Conservation (phyloP, 2,888 invertebrate genomes). For the Micoletzkya japonica region DNA sequence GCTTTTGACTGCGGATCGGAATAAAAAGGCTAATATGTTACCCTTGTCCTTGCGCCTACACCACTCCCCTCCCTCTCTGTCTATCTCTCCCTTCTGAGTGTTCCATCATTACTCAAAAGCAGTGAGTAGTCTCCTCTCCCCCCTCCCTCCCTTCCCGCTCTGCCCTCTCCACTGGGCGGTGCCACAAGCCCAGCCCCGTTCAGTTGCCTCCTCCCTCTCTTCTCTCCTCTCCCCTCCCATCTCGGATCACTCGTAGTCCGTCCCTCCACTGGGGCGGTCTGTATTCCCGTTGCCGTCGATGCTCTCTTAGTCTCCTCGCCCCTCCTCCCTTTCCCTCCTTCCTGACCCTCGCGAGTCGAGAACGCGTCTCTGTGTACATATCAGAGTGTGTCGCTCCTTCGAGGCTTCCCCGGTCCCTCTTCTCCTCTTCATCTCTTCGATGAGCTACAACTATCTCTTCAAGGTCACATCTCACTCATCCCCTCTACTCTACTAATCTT, state of each 20-base stretch:
- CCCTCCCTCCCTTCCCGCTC: constrained; percentile 18
- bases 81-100: too few species aligned
- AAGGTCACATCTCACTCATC: constrained; percentile 42
- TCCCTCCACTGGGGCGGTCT: neutral
- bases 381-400: constrained; percentile 19
- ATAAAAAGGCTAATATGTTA: too few species aligned
- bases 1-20: too few species aligned
- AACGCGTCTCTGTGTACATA: constrained; percentile 28
- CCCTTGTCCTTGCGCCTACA: too few species aligned
- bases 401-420: constrained; percentile 8
- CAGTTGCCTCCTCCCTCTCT: neutral
- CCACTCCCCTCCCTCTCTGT: too few species aligned
- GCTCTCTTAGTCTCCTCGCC: neutral
- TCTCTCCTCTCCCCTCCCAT: neutral
- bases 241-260: neutral
- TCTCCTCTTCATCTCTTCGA: constrained; percentile 27
- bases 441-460: constrained; percentile 64
- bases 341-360: neutral
- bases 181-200: too few species aligned
- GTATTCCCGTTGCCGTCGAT: neutral
- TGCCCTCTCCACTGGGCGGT: constrained; percentile 20
- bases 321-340: constrained; percentile 3
- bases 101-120: constrained; percentile 28
- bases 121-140: neutral
- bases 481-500: constrained; percentile 14